Percentiles rank a stretch among this genome's conserved stretches.
These are phyloP conservation scores for Catajapyx aquilonaris DNA, from an alignment of 1,140 invertebrate genomes.

Conservation along the genomic window DNA sequence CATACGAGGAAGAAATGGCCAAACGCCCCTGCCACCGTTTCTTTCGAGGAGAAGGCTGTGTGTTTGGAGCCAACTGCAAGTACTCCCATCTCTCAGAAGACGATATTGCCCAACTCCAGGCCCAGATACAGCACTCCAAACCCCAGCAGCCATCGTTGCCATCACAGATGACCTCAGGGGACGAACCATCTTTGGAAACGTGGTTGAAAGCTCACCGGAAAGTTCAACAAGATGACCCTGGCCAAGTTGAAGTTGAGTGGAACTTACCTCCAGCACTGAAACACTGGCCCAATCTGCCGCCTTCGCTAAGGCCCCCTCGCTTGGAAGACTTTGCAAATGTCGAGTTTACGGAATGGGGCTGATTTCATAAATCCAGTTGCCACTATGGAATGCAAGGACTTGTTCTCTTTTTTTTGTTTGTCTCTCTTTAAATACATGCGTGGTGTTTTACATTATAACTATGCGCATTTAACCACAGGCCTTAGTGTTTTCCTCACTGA, in stretches of 20 bases:
- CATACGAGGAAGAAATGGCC: slow-evolving; percentile 1
- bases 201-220: too few species aligned
- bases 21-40: slow-evolving; percentile 4
- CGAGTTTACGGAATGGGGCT: neutral
- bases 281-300: neutral
- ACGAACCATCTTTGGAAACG: neutral
- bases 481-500: too few species aligned
- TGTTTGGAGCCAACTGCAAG: slow-evolving; percentile 4
- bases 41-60: neutral
- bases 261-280: neutral
- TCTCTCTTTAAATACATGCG: too few species aligned
- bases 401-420: too few species aligned
- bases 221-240: too few species aligned
- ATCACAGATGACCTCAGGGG: neutral
- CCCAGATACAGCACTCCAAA: too few species aligned
- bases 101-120: too few species aligned
- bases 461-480: too few species aligned
- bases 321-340: neutral
- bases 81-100: slow-evolving; percentile 3
- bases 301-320: neutral
- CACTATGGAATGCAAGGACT: too few species aligned
- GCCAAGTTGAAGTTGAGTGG: too few species aligned
- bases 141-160: neutral
- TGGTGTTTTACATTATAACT: too few species aligned
- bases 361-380: too few species aligned